Percentiles rank a stretch among this genome's conserved stretches.
Conservation (phyloP, 2,113 vertebrate species). For the Anguilla rostrata region DNA sequence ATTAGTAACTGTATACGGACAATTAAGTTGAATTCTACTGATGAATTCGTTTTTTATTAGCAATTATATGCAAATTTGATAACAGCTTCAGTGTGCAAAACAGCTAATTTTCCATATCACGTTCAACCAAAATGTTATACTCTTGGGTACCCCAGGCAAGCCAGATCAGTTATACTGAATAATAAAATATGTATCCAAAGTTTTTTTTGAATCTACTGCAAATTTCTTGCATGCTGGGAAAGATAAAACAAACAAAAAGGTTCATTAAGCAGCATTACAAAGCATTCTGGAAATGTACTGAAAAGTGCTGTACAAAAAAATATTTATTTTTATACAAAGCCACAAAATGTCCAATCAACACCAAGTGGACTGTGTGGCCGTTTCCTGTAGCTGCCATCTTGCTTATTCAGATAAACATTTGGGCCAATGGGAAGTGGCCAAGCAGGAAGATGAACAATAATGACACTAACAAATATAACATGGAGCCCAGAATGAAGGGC, state of each 20-base stretch:
- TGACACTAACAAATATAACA: too few species aligned
- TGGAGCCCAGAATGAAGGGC: background rate
- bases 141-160: background rate
- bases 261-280: too few species aligned
- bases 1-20: background rate
- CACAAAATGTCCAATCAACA: background rate
- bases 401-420: too few species aligned
- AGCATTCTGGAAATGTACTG: too few species aligned
- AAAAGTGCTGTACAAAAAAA: too few species aligned
- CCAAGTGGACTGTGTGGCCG: too few species aligned
- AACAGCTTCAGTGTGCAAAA: background rate
- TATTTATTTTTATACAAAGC: background rate
- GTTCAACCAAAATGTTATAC: background rate
- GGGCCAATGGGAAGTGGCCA: background rate
- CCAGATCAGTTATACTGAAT: background rate
- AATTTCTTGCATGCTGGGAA: background rate
- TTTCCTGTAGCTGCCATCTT: too few species aligned
- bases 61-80: background rate
- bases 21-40: background rate
- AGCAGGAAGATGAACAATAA: background rate
- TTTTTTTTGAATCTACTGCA: background rate
- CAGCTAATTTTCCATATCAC: background rate
- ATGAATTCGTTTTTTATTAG: background rate
- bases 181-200: background rate
- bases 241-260: background rate